Evolutionary conservation across 2,888 invertebrate species (phyloP).

Genomic region (Caenorhabditis becei): DNA sequence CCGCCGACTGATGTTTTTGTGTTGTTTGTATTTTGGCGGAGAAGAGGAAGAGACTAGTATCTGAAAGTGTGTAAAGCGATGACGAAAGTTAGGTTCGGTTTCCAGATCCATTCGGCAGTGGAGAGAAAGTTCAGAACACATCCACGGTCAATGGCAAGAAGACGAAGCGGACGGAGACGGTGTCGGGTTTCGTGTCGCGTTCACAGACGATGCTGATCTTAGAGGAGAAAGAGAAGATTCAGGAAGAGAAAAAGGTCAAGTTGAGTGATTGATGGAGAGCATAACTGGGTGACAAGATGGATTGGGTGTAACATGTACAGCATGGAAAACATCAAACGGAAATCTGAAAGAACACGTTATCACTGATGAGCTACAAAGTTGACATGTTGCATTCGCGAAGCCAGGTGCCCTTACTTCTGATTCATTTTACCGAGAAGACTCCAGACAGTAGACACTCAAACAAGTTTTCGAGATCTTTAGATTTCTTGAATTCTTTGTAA

Average conservation of each 20-base stretch:
- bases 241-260: not conserved
- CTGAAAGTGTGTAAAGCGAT: conserved; percentile 8
- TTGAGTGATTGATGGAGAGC: not conserved
- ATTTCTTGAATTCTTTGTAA: too few species aligned
- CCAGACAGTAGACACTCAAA: too few species aligned
- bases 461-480: too few species aligned
- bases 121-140: conserved; percentile 23
- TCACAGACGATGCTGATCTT: conserved; percentile 21
- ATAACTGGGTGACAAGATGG: too few species aligned
- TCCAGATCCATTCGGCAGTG: not conserved
- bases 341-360: too few species aligned
- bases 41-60: not conserved
- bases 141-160: conserved; percentile 3
- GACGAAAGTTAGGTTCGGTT: conserved; percentile 5
- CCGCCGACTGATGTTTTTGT: conserved; percentile 18
- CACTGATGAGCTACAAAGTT: too few species aligned
- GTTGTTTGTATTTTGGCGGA: conserved; percentile 39
- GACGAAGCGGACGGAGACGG: not conserved
- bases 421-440: too few species aligned
- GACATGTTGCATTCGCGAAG: too few species aligned
- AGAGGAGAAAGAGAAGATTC: not conserved
- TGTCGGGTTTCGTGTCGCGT: conserved; percentile 31
- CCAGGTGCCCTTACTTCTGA: too few species aligned
- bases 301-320: too few species aligned
- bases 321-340: too few species aligned